Conservation (phyloP, 2,888 invertebrate genomes). For the Chrysina gloriosa region DNA sequence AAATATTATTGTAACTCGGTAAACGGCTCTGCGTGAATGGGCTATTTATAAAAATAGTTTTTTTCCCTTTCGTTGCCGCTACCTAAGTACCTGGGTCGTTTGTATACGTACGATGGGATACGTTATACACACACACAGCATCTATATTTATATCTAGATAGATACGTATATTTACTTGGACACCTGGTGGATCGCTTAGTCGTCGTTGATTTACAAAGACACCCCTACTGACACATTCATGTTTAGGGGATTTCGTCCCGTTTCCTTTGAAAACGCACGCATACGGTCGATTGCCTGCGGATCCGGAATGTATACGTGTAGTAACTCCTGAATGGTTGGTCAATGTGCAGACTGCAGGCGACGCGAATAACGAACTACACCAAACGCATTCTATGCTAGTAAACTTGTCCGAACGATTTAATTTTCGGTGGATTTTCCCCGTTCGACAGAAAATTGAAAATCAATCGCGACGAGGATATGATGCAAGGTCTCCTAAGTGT, state of each 20-base stretch:
- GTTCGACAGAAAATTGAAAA: constrained; percentile 45
- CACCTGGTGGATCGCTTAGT: constrained; percentile 52
- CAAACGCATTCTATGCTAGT: constrained; percentile 42
- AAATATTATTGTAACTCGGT: constrained; percentile 34
- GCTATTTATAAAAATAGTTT: constrained; percentile 38
- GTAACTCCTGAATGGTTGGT: constrained; percentile 52
- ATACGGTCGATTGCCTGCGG: constrained; percentile 49
- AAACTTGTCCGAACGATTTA: constrained; percentile 47
- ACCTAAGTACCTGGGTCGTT: constrained; percentile 24
- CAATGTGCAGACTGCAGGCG: constrained; percentile 53
- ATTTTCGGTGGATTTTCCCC: constrained; percentile 46
- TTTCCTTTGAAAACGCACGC: constrained; percentile 50
- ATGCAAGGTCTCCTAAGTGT: neutral
- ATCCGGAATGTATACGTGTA: constrained; percentile 50
- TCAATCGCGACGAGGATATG: neutral
- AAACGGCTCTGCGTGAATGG: constrained; percentile 22
- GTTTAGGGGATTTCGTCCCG: constrained; percentile 51
- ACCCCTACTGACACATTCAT: constrained; percentile 50
- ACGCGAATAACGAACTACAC: constrained; percentile 6
- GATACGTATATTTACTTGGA: constrained; percentile 43
- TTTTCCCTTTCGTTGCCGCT: constrained; percentile 10
- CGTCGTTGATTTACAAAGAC: constrained; percentile 52
- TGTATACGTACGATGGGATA: neutral
- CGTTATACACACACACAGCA: neutral
- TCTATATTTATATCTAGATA: constrained; percentile 6